Evolutionary conservation across 2,113 vertebrate genomes (phyloP).

Genomic region (Onychostoma macrolepis): DNA sequence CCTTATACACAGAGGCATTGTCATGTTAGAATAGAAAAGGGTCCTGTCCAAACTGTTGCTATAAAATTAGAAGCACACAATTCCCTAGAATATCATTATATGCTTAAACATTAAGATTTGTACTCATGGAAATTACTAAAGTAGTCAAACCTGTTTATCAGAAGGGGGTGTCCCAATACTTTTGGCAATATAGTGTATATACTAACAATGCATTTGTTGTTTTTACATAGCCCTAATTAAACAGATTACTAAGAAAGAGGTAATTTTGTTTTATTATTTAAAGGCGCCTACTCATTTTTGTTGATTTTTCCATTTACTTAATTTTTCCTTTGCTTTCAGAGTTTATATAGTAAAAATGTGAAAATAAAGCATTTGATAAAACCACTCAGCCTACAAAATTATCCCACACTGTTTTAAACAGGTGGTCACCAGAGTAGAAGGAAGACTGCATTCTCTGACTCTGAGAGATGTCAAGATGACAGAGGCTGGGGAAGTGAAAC

Average conservation of each 20-base stretch:
- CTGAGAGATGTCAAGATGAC: slow-evolving; percentile 88
- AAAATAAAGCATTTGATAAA: background rate
- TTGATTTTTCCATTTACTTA: background rate
- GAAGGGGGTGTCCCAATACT: too few relatives aligned
- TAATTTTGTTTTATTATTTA: background rate
- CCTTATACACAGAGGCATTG: too few relatives aligned
- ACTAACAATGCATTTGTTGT: too few relatives aligned
- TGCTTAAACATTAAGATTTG: too few relatives aligned
- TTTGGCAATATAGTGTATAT: too few relatives aligned
- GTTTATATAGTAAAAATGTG: background rate
- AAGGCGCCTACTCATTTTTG: background rate
- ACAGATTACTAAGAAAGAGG: background rate
- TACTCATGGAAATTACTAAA: too few relatives aligned
- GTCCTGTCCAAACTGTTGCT: too few relatives aligned
- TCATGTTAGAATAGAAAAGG: too few relatives aligned
- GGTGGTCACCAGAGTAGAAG: slow-evolving; percentile 89
- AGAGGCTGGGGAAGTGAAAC: slow-evolving; percentile 89
- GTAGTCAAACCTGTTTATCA: too few relatives aligned
- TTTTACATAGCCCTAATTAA: too few relatives aligned
- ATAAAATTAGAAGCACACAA: too few relatives aligned
- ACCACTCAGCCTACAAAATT: background rate
- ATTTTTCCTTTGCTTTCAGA: background rate
- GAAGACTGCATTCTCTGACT: slow-evolving; percentile 85
- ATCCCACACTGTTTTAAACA: slow-evolving; percentile 61
- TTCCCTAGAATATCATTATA: too few relatives aligned